A percentile compares a stretch with the other conserved stretches of the same genome.
Evolutionary conservation across 2,113 vertebrate genomes (phyloP).

Genomic region (Parotia lawesii): DNA sequence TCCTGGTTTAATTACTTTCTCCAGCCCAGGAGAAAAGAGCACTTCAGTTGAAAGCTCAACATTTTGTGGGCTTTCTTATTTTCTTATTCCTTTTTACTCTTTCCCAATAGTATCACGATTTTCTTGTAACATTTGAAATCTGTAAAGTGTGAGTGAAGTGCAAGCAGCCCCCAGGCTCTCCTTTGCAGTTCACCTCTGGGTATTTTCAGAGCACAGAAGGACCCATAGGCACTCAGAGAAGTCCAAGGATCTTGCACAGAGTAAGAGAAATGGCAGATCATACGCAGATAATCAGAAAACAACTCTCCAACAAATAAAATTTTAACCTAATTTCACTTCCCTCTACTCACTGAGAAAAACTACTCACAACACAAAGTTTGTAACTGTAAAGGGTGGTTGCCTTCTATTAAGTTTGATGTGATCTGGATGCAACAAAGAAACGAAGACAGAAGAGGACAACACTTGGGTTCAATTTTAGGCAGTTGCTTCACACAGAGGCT

Average conservation of each 20-base stretch:
- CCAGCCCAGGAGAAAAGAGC: neutral
- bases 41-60: neutral
- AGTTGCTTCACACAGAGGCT: neutral
- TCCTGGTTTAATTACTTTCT: neutral
- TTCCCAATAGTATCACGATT: neutral
- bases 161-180: neutral
- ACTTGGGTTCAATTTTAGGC: neutral
- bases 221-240: neutral
- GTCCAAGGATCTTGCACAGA: neutral
- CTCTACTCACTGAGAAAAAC: neutral
- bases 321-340: neutral
- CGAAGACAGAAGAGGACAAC: neutral
- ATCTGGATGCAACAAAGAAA: neutral
- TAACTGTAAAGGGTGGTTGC: neutral
- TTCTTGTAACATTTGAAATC: neutral
- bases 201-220: neutral
- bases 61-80: neutral
- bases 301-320: neutral
- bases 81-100: neutral
- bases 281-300: fast-evolving
- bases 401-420: neutral
- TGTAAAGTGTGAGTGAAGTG: neutral
- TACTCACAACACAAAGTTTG: neutral
- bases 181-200: neutral
- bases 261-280: neutral